Base-by-base conservation (phyloP, 2,888 invertebrate genomes). In the Netelia melanura region DNA sequence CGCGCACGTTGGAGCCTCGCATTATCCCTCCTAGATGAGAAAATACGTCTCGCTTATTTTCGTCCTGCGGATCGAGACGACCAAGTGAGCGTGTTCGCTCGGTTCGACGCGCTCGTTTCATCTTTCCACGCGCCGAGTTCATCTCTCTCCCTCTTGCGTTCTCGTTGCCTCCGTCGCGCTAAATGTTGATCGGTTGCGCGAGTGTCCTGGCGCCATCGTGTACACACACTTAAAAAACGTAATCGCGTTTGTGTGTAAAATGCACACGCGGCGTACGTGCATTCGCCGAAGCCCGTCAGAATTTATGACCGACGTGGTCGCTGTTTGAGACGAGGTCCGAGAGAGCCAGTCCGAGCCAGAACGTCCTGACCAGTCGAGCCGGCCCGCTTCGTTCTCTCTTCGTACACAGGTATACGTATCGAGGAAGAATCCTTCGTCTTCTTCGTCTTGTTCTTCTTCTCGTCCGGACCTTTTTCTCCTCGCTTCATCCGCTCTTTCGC, bases 341-440 rank as follows among this genome's bases (percentile, higher is more conserved):
- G 65, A 61, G 54, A 48, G 77, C 17, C 17, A 64, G 68, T 72
- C 70, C 64, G 23, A 65, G 81, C 75, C 5, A 62, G 52, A 79
- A 86, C 78, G 71, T 72, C 74, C 83, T 54, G 76, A 80, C 82
- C 79, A 86, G 77, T 78, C 76, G 74, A 84, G 82, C 74, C 52
- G 75, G 70, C 62, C 61, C 23, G 43, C 70, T 80, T 5, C 71
- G n/a, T 68, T 76, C 65, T 64, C 44, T 58, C 58, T 58, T 52
- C 44, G 77, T 70, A 56, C 58, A 71, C 44, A 21, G 52, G 43
- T 71, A 30, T 48, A 52, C 58, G 65, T 64, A 65, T 64, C 23
- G 52, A 67, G 9, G 11, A 78, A 14, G 62, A 67, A 80, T 68
- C 61, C 38, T 17, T 68, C 67, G 68, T 74, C 54, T 62, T 58